Percentiles rank a stretch among this genome's conserved stretches.
Conservation (phyloP, 2,113 vertebrate species). For the Lepus timidus region DNA sequence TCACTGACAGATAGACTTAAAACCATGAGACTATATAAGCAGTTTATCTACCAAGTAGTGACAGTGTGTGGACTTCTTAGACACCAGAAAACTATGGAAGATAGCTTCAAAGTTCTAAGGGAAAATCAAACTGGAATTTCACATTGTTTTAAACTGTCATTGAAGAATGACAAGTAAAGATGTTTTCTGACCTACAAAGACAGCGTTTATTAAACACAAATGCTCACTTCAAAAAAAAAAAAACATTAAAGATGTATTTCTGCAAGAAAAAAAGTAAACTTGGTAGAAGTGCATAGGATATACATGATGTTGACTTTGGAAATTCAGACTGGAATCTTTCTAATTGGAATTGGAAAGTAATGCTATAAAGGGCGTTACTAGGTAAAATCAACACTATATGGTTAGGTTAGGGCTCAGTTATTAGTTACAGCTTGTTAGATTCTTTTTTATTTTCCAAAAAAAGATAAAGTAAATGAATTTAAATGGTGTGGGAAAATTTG, state of each 20-base stretch:
- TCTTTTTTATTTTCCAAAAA: neutral
- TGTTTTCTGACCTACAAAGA: slow-evolving; percentile 4
- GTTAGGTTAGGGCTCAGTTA: neutral
- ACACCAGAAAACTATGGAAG: neutral
- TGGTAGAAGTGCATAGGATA: neutral
- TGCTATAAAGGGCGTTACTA: neutral
- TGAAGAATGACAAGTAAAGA: slow-evolving; percentile 30
- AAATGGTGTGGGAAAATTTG: neutral
- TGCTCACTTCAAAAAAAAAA: neutral
- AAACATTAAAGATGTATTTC: neutral
- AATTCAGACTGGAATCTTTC: no score
- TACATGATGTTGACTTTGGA: neutral
- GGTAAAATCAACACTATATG: neutral
- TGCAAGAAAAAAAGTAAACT: neutral
- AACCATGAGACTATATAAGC: neutral
- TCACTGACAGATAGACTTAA: neutral
- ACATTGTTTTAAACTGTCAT: neutral
- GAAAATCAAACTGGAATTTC: neutral
- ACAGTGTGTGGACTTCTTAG: neutral
- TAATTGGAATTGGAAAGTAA: no score
- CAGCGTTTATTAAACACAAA: neutral
- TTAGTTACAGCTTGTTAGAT: neutral
- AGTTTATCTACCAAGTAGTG: neutral
- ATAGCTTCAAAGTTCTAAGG: neutral
- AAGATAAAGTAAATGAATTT: slow-evolving; percentile 25